Evolutionary conservation across 2,888 invertebrate species (phyloP), one percentile per base, ranked within the genome.

Genomic region (Aleiodes alternator): DNA sequence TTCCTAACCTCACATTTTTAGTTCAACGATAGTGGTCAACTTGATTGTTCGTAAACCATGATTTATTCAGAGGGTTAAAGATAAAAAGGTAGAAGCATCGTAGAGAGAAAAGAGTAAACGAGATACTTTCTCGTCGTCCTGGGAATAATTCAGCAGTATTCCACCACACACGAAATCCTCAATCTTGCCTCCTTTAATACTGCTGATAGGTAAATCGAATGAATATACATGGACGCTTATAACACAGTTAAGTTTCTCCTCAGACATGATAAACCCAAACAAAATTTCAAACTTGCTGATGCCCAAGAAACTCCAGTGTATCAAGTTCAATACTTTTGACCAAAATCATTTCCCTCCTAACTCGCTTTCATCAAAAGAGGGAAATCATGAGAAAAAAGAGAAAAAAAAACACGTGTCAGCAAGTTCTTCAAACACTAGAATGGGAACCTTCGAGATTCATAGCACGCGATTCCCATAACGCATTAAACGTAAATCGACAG

Each of bases 401-500:
- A 53, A 61, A 64, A 64, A 34, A 31, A 51, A 43, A 69, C 61
- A 74, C 38, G 69, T 57, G 57, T 73, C 69, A 51, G 69, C 57
- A 14, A 66, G 11, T 71, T 71, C 59, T 57, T 48, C 51, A 59
- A 73, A 34, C 29, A 29, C 11, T 31, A 59, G 61, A 43, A 61
- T 69, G 57, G 29, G 50, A 50, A 50, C 38, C 38, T 34, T 74
- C 53, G 66, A 68, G 48, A 73, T 74, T 61, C 74, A 16, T 34
- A 53, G 16, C 74, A 74, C 61, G 69, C 69, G 51, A 61, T 53
- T 34, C 51, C 48, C 61, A 74, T 69, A 69, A 74, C 34, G 29
- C 69, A 69, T 74, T 74, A 69, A 43, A 69, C 57, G 69, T 69
- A 61, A 69, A 61, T 61, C 59, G 69, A 61, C 61, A 43, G 61